Base-by-base conservation (phyloP, 2,113 vertebrate genomes). In the Carassius gibelio region DNA sequence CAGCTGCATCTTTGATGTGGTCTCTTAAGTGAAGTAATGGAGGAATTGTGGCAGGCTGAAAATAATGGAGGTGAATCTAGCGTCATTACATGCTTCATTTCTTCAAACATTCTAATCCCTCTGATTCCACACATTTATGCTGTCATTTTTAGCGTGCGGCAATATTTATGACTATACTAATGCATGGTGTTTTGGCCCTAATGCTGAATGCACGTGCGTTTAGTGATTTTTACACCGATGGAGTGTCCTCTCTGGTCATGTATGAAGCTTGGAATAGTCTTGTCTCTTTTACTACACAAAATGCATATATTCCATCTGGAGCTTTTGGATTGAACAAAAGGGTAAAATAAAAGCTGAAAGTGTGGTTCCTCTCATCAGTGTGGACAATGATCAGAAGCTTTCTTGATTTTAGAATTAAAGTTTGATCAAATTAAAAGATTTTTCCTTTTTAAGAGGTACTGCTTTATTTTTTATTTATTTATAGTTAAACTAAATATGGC, bases 1-100 rank as follows among this genome's bases (percentile, higher is more conserved):
- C 93, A 94, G 91, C 93, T 94, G 91, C 89, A 92, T 96, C 96
- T 97, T 98, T 97, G 95, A 98, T 97, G 95, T 96, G 91, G 92
- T 88, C 93, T 94, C 93, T 93, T 95, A 95, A 95, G 95, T 96
- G 95, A 96, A 95, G 94, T 92, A 94, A 93, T 88, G 86, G 84
- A 93, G 92, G 93, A 91, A 93, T 93, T 91, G 91, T 89, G 87
- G 90, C 87, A 94, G 93, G 93, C 94, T 93, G 93, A 91, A 91
- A 92, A 94, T 92, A 95, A 94, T 80, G 91, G 92, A 89, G 88
- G 91, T 89, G 90, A 90, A 95, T 93, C 93, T 90, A 80, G 89
- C 88, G 89, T 92, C 86, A 88, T 88, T 87, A 84, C 84, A 75
- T 88, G 82, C 87, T 85, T 88, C 86, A 89, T 90, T 88, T 91